Percentiles rank a stretch among this genome's conserved stretches.
These are phyloP conservation scores for Panzeria rudis DNA, from an alignment of 2,888 invertebrate species.

Conservation along the genomic window DNA sequence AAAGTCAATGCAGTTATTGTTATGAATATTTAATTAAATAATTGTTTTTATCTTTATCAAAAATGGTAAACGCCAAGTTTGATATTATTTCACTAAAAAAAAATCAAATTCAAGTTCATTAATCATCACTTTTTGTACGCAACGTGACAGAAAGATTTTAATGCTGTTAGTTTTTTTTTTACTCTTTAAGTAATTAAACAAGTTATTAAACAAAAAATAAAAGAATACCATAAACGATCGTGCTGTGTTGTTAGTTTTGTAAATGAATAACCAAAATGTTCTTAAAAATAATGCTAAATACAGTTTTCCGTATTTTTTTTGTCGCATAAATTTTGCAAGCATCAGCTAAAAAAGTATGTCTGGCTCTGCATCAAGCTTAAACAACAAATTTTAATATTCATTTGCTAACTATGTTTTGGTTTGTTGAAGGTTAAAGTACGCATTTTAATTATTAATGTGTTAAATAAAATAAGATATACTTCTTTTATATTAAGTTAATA, in stretches of 20 bases:
- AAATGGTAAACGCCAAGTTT: conserved; percentile 36
- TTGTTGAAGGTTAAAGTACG: neutral
- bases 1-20: conserved; percentile 8
- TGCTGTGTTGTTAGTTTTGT: neutral
- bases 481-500: too few species aligned
- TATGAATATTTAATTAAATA: conserved; percentile 27
- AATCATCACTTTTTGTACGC: neutral
- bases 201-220: neutral
- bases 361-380: neutral
- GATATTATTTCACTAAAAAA: conserved; percentile 3
- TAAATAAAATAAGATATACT: too few species aligned
- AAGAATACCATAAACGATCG: neutral
- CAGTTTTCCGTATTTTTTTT: neutral
- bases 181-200: neutral
- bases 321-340: neutral
- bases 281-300: neutral
- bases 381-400: neutral
- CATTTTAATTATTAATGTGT: neutral
- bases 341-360: neutral
- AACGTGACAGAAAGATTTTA: neutral
- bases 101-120: conserved; percentile 37
- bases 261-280: neutral
- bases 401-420: neutral
- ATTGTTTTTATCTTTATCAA: conserved; percentile 1
- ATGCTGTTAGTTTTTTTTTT: neutral